Evolutionary conservation across 2,113 vertebrate genomes (phyloP).

Genomic region (Gnathonemus longibarbis): DNA sequence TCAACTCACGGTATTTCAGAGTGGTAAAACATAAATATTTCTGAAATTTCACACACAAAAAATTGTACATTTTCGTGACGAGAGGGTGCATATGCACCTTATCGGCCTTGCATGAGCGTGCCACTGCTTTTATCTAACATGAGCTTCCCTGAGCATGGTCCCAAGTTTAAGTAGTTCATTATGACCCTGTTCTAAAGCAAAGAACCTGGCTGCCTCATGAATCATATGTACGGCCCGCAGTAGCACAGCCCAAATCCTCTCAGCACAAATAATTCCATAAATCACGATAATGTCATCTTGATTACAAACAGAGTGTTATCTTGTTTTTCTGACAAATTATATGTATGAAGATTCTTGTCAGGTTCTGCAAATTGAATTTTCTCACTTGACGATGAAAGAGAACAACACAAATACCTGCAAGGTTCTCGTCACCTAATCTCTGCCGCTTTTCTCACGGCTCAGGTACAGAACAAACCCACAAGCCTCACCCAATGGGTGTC

Average conservation of each 20-base stretch:
- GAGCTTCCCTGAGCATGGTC: background rate
- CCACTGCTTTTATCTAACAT: background rate
- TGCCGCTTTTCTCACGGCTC: background rate
- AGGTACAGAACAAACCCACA: background rate
- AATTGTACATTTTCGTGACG: too few relatives aligned
- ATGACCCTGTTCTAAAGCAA: background rate
- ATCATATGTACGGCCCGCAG: background rate
- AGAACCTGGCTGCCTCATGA: background rate
- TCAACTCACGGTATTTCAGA: too few relatives aligned
- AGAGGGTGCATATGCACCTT: too few relatives aligned
- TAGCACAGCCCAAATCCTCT: background rate
- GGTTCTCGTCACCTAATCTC: background rate
- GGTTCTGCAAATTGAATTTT: conserved; percentile 5
- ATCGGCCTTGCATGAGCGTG: too few relatives aligned
- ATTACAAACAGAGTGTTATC: background rate
- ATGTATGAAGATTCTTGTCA: conserved; percentile 1
- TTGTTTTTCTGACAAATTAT: conserved; percentile 7
- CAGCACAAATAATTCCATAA: background rate
- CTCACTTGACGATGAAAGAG: background rate
- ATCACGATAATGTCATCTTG: background rate
- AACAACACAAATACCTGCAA: background rate
- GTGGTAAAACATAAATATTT: too few relatives aligned
- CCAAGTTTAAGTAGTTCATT: background rate
- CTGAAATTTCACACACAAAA: too few relatives aligned
- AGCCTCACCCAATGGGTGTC: background rate